Evolutionary conservation across 2,797 vertebrate genomes (phyloP), one percentile per base, ranked within the genome.

Genomic region (Rhinoraja longicauda): DNA sequence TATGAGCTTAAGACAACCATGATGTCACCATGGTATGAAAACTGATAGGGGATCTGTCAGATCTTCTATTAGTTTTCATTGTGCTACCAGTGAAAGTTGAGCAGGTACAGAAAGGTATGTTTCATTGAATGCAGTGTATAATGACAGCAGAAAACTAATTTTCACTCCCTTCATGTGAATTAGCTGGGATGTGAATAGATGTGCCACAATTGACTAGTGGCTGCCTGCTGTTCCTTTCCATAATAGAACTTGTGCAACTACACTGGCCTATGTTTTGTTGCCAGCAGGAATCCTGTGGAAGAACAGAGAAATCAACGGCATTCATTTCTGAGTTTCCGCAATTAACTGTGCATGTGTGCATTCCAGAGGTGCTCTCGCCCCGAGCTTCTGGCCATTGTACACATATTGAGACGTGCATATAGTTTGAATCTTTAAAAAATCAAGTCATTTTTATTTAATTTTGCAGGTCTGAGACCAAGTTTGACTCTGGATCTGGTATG

Each of bases 401-500:
- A 86, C 0, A 86, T 17, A 36, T n/a, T 64, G 5, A 88, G 32
- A 86, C 13, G 17, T 64, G 29, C 59, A 86, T n/a, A 86, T 53
- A 21, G 32, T n/a, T 8, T 88, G 92, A 93, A 67, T 94, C 94
- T 94, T 94, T 95, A 93, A 94, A 94, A 53, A 95, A 94, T 93
- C 95, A 95, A 0, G 0, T 77, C 92, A 67, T 95, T 94, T 62
- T 93, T 94, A 1, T 96, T 95, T 96, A 93, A 45, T 94, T 94
- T 97, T 97, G n/a, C 94, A 99, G 99, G 95, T 99, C 99, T 76
- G 96, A 96, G 95, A 97, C 97, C 92, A 99, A 99, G 96, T 99
- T 98, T 96, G 98, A 99, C 96, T 99, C 99, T 0, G 97, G 97
- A 94, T 99, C 99, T 96, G 99, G 99, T 99, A 96, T 96, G 98